Conservation (phyloP, 2,113 vertebrate genomes). For the Numenius arquata region DNA sequence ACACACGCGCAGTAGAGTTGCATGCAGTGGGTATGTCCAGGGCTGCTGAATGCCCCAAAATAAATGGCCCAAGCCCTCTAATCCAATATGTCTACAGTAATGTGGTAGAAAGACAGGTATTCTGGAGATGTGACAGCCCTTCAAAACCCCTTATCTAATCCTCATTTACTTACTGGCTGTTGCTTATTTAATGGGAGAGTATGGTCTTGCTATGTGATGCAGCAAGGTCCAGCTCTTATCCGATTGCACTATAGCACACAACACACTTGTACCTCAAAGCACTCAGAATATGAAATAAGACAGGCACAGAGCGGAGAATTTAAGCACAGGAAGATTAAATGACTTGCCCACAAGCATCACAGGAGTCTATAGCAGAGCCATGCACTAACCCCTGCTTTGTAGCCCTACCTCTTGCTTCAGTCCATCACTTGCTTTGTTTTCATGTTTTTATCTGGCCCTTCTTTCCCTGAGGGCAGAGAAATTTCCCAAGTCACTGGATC, state of each 20-base stretch:
- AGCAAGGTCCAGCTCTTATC: background rate
- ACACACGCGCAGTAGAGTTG: background rate
- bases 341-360: background rate
- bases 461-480: constrained; percentile 1
- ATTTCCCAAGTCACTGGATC: constrained; percentile 45
- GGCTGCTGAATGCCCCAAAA: background rate
- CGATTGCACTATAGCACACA: background rate
- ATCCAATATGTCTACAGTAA: background rate
- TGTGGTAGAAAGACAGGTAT: background rate
- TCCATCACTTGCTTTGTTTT: constrained; percentile 30
- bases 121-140: background rate
- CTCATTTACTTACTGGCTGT: background rate
- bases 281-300: background rate
- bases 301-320: background rate
- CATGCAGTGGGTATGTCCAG: background rate
- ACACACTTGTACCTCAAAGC: background rate
- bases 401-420: background rate
- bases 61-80: background rate
- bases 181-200: background rate
- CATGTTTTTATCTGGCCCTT: constrained; percentile 6
- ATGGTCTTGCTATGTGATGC: background rate
- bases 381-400: background rate
- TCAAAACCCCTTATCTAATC: background rate
- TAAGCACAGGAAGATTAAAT: background rate
- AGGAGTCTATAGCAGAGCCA: background rate